Percentiles rank a stretch among this genome's conserved stretches.
Evolutionary conservation across 1,140 invertebrate genomes (phyloP).

Genomic region (Drosophila parvula): DNA sequence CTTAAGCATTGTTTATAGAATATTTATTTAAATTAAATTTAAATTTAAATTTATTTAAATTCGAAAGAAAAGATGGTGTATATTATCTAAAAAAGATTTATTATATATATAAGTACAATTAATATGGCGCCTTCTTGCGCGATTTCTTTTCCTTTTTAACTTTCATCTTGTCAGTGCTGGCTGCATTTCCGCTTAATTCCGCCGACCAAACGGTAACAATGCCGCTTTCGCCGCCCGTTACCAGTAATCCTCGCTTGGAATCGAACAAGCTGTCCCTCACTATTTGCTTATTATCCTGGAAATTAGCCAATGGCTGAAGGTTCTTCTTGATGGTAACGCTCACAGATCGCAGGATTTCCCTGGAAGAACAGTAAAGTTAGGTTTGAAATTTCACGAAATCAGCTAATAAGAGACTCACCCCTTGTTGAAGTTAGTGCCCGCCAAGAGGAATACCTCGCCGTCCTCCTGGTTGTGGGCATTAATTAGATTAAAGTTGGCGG

Average conservation of each 20-base stretch:
- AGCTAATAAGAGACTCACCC: conserved; percentile 58
- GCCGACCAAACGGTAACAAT: conserved; percentile 87
- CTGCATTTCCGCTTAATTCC: conserved; percentile 1
- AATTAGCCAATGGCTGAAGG: conserved; percentile 85
- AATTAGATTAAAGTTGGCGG: conserved; percentile 88
- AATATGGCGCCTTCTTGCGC: conserved; percentile 56
- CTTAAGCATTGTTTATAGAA: too few relatives aligned
- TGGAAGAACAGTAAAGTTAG: conserved; percentile 13
- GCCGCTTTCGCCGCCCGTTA: conserved; percentile 89
- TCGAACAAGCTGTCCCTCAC: conserved; percentile 88
- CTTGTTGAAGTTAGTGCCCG: conserved; percentile 86
- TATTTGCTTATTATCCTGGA: conserved; percentile 87
- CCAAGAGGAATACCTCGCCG: conserved; percentile 86
- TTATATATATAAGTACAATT: conserved; percentile 8
- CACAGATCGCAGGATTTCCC: conserved; percentile 86
- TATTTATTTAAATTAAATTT: too few relatives aligned
- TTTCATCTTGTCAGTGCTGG: conserved; percentile 37
- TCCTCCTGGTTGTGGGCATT: conserved; percentile 84
- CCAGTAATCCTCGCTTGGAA: conserved; percentile 84
- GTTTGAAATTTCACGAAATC: too few relatives aligned
- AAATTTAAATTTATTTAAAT: too few relatives aligned
- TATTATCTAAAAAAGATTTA: not conserved
- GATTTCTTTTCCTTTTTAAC: conserved; percentile 51
- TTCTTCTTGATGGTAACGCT: conserved; percentile 84
- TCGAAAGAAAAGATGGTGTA: not conserved